Base-by-base conservation (phyloP, 2,888 invertebrate genomes). In the Pristionchus mayeri region DNA sequence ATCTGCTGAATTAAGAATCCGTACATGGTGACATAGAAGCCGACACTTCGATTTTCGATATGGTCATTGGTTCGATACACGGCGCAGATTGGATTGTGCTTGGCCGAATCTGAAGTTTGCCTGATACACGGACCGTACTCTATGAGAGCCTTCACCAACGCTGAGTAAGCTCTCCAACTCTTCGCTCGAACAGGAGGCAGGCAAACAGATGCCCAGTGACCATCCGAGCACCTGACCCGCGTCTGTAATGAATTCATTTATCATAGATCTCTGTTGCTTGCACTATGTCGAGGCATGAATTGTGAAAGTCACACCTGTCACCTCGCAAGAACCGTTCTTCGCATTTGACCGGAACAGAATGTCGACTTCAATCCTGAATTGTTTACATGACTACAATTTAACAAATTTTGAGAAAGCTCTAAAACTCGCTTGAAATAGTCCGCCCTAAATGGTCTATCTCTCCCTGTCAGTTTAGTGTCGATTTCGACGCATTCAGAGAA, bases 171-270 rank as follows among this genome's bases (percentile, higher is more conserved):
- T 11, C 44, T 40, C 11, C 4, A 75, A 40, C n/a, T 75, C 75
- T 21, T 13, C n/a, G n/a, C 75, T 75, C n/a, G 75, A 75, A 44
- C 75, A 75, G 4, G 75, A 75, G 4, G 37, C 21, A 9, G 75
- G 75, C 16, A 75, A 30, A 44, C 75, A 75, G n/a, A 75, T n/a
- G 21, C 75, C 75, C 9, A 75, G 30, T 16, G 54, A 13, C 54
- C 54, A 54, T 54, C 21, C 16, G 21, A 54, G 54, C 21, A n/a
- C 21, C 4, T 7, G 21, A 16, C n/a, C n/a, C 4, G 7, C 54
- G 21, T 54, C 54, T 54, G 21, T 4, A 54, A 54, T 34, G 34
- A 54, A 21, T 16, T 54, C 21, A 48, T 7, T 48, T 48, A 11
- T 21, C 21, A 60, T 60, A 71, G 27, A 7, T 30, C 13, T 2